Evolutionary conservation across 1,140 invertebrate genomes (phyloP), one percentile per base, ranked within the genome.

Genomic region (Drosophila arizonae): DNA sequence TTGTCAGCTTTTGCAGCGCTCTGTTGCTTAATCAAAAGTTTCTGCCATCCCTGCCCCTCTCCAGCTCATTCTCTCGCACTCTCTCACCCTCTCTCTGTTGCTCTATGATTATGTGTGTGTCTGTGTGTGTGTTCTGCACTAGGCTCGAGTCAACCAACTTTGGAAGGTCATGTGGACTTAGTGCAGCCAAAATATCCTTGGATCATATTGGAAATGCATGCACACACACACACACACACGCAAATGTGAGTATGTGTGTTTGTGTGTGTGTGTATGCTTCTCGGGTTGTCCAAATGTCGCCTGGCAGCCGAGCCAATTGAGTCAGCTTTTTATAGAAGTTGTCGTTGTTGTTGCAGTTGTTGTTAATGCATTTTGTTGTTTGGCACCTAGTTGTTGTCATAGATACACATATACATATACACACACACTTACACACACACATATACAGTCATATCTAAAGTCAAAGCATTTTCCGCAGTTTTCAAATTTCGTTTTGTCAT

Each of bases 111-210:
- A 45, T 15, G 61, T 46, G 3, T 28, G 52, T 15, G 61, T 46
- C 46, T 15, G 3, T 39, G 46, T 41, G 28, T 43, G 66, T 74
- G 21, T 45, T 43, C 13, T 56, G 64, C 55, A 68, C 61, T 62
- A 41, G 52, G 17, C 81, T 64, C 62, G 82, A 90, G 88, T 90
- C 88, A 90, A 90, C 78, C 88, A 90, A 90, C 88, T 90, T 85
- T 90, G 68, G 88, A 90, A 90, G 88, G 88, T 90, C 87, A 90
- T 81, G 74, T 90, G 79, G 82, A 78, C 82, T 81, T 73, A 84
- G 75, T 65, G 77, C 87, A 79, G 82, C 73, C 80, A 63, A 77
- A 85, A 87, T 87, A 90, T 90, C 87, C 87, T 90, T 90, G 87
- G 79, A 78, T 84, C 70, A 70, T 89, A 84, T 88, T 88, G 82